phyloP scores from a whole-genome alignment of 2,888 invertebrate species.

The Morpho achilles region DNA sequence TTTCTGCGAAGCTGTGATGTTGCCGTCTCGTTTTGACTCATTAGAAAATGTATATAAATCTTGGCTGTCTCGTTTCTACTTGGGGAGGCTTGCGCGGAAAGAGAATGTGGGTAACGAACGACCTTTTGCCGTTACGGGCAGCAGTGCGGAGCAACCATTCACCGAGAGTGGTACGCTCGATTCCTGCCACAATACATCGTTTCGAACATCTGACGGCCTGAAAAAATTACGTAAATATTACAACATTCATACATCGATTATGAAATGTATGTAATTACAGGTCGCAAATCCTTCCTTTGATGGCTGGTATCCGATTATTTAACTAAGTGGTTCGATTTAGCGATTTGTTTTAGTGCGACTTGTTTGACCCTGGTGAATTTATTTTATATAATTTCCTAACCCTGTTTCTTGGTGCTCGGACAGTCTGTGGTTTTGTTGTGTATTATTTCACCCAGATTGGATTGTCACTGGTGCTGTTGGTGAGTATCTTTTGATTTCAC shows the following conservation, averaged over 20 bases:
- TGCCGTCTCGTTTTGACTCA: constrained; percentile 46
- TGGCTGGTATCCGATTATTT: constrained; percentile 21
- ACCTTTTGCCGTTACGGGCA: constrained; percentile 75
- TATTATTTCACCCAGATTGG: constrained; percentile 60
- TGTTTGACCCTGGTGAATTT: constrained; percentile 69
- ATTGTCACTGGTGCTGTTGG: constrained; percentile 63
- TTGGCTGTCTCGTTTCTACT: constrained; percentile 59
- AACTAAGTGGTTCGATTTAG: constrained; percentile 42
- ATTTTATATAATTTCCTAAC: constrained; percentile 63
- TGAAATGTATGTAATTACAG: constrained; percentile 32
- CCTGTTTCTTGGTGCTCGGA: constrained; percentile 55
- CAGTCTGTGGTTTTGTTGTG: constrained; percentile 69
- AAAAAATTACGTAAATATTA: constrained; percentile 79
- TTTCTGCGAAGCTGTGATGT: constrained; percentile 64
- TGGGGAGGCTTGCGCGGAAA: constrained; percentile 78
- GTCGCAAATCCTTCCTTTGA: constrained; percentile 9
- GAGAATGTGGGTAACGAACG: constrained; percentile 79
- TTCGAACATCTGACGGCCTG: constrained; percentile 59
- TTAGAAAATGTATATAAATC: constrained; percentile 33
- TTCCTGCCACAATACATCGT: constrained; percentile 45
- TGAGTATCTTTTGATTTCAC: constrained; percentile 39
- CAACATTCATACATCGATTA: constrained; percentile 71
- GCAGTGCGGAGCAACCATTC: constrained; percentile 77
- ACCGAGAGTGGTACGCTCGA: constrained; percentile 57
- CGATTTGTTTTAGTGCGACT: constrained; percentile 60